A percentile compares a stretch with the other conserved stretches of the same genome.
Evolutionary conservation across 2,888 invertebrate species (phyloP).

Genomic region (Palloptera scutellata): DNA sequence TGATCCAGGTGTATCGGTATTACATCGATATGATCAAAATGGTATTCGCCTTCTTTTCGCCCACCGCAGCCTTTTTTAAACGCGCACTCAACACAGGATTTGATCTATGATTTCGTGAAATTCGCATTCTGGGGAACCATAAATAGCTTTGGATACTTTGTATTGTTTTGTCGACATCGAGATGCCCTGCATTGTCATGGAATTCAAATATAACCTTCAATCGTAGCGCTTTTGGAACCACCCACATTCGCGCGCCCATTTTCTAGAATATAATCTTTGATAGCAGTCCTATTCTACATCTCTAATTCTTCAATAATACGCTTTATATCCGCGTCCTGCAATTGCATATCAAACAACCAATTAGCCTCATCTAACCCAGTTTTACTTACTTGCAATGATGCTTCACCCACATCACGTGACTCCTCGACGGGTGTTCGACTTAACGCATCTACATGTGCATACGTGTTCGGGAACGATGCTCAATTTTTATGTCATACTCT

Average conservation of each 20-base stretch:
- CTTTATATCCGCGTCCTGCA: slow-evolving; percentile 14
- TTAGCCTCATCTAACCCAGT: slow-evolving; percentile 7
- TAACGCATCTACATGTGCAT: slow-evolving; percentile 31
- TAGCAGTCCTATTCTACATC: background rate
- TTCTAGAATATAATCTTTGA: slow-evolving; percentile 10
- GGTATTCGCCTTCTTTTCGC: slow-evolving; percentile 32
- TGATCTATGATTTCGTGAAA: no score
- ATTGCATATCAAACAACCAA: slow-evolving; percentile 23
- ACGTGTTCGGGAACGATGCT: slow-evolving; percentile 29
- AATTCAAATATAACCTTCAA: slow-evolving; percentile 21
- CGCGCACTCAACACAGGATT: slow-evolving; percentile 45
- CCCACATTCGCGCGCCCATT: slow-evolving; percentile 14
- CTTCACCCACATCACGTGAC: slow-evolving; percentile 6
- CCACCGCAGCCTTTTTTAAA: slow-evolving; percentile 48
- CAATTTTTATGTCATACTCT: slow-evolving; percentile 33
- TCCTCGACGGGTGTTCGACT: slow-evolving; percentile 21
- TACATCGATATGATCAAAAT: slow-evolving; percentile 25
- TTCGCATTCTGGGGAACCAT: slow-evolving; percentile 24
- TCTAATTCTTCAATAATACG: background rate
- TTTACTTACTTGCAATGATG: slow-evolving; percentile 11
- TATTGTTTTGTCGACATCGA: slow-evolving; percentile 28
- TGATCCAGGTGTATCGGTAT: slow-evolving; percentile 31
- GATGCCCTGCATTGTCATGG: slow-evolving; percentile 29
- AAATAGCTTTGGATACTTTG: slow-evolving; percentile 15
- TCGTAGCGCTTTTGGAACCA: slow-evolving; percentile 28